Conservation (phyloP, 1,140 invertebrate genomes). For the Doryteuthis pealeii region DNA sequence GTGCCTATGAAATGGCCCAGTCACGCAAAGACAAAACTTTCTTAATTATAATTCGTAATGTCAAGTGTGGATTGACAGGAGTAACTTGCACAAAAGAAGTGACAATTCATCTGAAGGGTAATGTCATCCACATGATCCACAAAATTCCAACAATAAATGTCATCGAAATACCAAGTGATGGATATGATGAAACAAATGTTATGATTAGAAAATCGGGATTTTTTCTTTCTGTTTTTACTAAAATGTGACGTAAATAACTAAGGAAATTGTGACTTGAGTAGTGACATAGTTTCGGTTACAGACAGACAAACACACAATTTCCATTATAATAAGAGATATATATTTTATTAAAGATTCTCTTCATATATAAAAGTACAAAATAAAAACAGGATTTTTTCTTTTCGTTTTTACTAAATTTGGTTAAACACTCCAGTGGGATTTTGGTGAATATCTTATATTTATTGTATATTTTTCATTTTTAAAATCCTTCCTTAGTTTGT, state of each 20-base stretch:
- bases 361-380: too few species aligned
- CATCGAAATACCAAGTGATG: slow-evolving; percentile 6
- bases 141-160: slow-evolving; percentile 1
- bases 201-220: slow-evolving; percentile 5
- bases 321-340: too few species aligned
- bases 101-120: slow-evolving; percentile 65
- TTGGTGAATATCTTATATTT: slow-evolving; percentile 19
- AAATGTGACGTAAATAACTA: too few species aligned
- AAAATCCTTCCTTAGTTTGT: too few species aligned
- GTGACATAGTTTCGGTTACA: too few species aligned
- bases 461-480: neutral
- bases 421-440: slow-evolving; percentile 27
- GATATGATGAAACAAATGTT: neutral
- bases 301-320: too few species aligned
- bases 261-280: too few species aligned
- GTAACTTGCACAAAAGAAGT: slow-evolving; percentile 83
- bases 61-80: slow-evolving; percentile 80
- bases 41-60: slow-evolving; percentile 64
- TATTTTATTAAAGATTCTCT: too few species aligned
- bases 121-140: slow-evolving; percentile 22
- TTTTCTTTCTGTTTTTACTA: slow-evolving; percentile 1
- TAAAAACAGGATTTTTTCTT: too few species aligned
- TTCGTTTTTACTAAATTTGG: too few species aligned
- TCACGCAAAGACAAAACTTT: slow-evolving; percentile 1
- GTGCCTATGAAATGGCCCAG: slow-evolving; percentile 79